Percentiles rank a stretch among this genome's conserved stretches.
Evolutionary conservation across 2,888 invertebrate genomes (phyloP).

Genomic region (Cheilosia scutellata): DNA sequence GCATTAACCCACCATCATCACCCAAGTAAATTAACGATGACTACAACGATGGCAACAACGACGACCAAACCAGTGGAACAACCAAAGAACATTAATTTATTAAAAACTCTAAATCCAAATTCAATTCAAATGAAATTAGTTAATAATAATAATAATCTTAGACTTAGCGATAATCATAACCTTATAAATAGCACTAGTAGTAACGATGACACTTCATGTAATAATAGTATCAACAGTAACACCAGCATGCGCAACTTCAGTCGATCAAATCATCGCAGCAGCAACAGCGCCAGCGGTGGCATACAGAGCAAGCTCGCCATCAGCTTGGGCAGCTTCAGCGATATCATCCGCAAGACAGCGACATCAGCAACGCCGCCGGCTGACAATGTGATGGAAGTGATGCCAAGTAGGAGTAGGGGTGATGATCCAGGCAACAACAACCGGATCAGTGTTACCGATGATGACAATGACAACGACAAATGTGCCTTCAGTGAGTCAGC

Average conservation of each 20-base stretch:
- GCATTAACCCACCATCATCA: constrained; percentile 77
- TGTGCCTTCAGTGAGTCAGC: constrained; percentile 4
- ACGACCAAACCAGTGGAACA: constrained; percentile 84
- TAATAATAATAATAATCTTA: constrained; percentile 73
- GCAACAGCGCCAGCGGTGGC: constrained; percentile 41
- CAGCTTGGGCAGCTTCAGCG: constrained; percentile 78
- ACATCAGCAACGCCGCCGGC: constrained; percentile 81
- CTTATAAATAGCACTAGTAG: constrained; percentile 60
- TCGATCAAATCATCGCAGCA: constrained; percentile 54
- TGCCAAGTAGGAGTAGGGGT: constrained; percentile 62
- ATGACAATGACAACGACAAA: constrained; percentile 77
- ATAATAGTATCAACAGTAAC: constrained; percentile 69
- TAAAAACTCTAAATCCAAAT: constrained; percentile 73
- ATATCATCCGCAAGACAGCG: constrained; percentile 83
- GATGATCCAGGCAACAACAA: constrained; percentile 66
- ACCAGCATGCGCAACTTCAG: constrained; percentile 76
- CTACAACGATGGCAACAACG: constrained; percentile 77
- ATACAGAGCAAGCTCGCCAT: constrained; percentile 77
- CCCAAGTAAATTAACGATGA: constrained; percentile 47
- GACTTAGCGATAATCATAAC: constrained; percentile 54
- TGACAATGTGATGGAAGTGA: constrained; percentile 82
- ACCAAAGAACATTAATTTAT: constrained; percentile 84
- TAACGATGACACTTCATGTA: constrained; percentile 69
- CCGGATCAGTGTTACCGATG: constrained; percentile 75
- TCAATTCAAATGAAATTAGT: constrained; percentile 76